Base-by-base conservation (phyloP, 2,797 vertebrate species). In the Oophaga sylvatica region DNA sequence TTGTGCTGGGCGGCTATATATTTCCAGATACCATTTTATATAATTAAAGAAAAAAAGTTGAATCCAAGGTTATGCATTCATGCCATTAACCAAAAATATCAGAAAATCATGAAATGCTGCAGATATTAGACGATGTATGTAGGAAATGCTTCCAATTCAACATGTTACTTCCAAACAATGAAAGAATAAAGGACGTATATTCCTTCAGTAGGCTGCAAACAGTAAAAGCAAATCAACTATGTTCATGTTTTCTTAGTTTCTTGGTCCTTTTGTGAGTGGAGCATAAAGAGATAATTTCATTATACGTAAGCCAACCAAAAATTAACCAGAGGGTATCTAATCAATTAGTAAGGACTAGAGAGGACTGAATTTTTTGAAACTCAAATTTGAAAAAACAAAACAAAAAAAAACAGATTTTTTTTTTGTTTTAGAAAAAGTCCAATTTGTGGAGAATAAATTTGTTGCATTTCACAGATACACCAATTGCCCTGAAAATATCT, bases 11-110 rank as follows among this genome's bases (percentile, higher is more conserved):
- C 75, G 19, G 73, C n/a, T 63, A 56, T 56, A 71, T 85, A 65
- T 59, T 79, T 86, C 75, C 62, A 79, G 75, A 65, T 79, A 53
- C 62, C 84, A 48, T 17, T 86, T 67, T 22, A 20, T 80, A 2
- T 20, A 67, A 31, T 57, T 13, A 80, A 80, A 29, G 68, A 17
- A 53, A 53, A 70, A 71, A 57, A 11, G 26, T 35, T 20, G 15
- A 80, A 35, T 83, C 48, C 65, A 56, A 19, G 0, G 3, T 10
- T 67, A 17, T 35, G 53, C 48, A 57, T 57, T 83, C 29, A 20
- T 19, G 48, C 45, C 63, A 57, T 31, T 56, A 68, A 68, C 26
- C 26, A 57, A 57, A 68, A 56, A 70, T 65, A 56, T 29, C 41
- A 68, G 65, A 56, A 65, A 81, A 41, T 57, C 65, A 31, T 13